A percentile compares a stretch with the other conserved stretches of the same genome.
Conservation (phyloP, 2,797 vertebrate genomes). For the Melanotaenia trifasciata region DNA sequence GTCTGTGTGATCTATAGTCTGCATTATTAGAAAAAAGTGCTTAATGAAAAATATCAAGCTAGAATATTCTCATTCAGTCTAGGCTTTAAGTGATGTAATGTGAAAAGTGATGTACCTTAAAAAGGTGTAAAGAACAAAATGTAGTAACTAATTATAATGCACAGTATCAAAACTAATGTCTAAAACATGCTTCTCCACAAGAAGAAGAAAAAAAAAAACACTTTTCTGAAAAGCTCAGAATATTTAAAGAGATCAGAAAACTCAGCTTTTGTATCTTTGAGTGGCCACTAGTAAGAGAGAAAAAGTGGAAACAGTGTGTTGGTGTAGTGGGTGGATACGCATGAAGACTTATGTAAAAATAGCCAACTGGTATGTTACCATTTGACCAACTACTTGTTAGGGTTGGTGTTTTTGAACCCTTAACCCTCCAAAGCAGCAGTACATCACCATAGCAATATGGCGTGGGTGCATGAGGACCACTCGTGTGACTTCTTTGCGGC, state of each 20-base stretch:
- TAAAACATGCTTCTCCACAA: not conserved
- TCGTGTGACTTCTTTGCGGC: slow-evolving; percentile 62
- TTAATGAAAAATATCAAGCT: not conserved
- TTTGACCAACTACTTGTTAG: slow-evolving; percentile 33
- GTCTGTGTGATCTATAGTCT: not conserved
- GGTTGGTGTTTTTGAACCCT: slow-evolving; percentile 31
- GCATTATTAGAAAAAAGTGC: not conserved
- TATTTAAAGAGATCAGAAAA: slow-evolving; percentile 4
- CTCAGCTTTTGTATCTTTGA: not conserved
- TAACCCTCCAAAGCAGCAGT: slow-evolving; percentile 33
- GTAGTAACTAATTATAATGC: not conserved
- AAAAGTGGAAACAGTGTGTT: slow-evolving; percentile 4
- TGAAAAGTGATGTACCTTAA: not conserved
- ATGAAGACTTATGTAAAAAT: slow-evolving; percentile 38
- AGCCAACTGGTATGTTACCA: slow-evolving; percentile 17
- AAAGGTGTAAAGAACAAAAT: slow-evolving; percentile 12
- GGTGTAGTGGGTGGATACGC: slow-evolving; percentile 20
- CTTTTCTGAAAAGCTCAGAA: not conserved
- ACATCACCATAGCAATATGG: slow-evolving; percentile 51
- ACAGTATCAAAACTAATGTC: too few species aligned
- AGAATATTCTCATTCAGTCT: not conserved
- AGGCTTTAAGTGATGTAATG: too few species aligned
- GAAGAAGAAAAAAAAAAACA: not conserved
- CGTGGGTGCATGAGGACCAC: slow-evolving; percentile 55
- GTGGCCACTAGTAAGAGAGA: slow-evolving; percentile 13